A percentile compares a stretch with the other conserved stretches of the same genome.
Conservation (phyloP, 2,797 vertebrate species). For the Buphagus erythrorhynchus region DNA sequence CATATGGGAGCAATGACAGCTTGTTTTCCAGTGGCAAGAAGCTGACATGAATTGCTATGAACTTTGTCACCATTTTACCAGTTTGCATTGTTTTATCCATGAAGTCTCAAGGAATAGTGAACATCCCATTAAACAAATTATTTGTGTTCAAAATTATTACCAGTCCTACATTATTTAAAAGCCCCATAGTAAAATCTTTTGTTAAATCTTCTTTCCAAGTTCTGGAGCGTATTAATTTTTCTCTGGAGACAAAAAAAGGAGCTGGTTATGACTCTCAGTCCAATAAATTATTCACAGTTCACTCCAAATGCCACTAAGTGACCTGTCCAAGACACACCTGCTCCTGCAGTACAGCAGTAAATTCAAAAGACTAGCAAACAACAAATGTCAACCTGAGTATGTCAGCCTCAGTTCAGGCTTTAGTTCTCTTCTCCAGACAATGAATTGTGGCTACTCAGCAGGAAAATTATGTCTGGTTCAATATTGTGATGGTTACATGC, state of each 20-base stretch:
- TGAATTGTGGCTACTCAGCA: neutral
- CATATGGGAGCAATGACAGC: neutral
- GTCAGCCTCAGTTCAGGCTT: neutral
- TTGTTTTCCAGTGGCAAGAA: neutral
- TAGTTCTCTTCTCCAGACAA: neutral
- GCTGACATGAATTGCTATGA: neutral
- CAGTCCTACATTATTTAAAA: neutral
- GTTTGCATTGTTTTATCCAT: neutral
- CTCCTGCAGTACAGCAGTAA: neutral
- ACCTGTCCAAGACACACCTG: neutral
- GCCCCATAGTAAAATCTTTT: neutral
- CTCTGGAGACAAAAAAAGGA: slow-evolving; percentile 4
- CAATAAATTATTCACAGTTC: slow-evolving; percentile 1
- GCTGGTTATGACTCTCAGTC: neutral
- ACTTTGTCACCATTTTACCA: neutral
- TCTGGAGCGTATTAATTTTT: neutral
- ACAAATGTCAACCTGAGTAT: neutral
- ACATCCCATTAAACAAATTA: neutral
- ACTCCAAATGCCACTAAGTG: neutral
- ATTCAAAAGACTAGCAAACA: neutral
- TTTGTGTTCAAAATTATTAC: neutral
- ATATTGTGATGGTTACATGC: neutral
- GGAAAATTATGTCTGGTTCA: neutral
- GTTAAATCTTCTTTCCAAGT: neutral
- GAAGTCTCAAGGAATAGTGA: neutral